A percentile compares a stretch with the other conserved stretches of the same genome.
Conservation (phyloP, 2,888 invertebrate species). For the Diaprepes abbreviatus region DNA sequence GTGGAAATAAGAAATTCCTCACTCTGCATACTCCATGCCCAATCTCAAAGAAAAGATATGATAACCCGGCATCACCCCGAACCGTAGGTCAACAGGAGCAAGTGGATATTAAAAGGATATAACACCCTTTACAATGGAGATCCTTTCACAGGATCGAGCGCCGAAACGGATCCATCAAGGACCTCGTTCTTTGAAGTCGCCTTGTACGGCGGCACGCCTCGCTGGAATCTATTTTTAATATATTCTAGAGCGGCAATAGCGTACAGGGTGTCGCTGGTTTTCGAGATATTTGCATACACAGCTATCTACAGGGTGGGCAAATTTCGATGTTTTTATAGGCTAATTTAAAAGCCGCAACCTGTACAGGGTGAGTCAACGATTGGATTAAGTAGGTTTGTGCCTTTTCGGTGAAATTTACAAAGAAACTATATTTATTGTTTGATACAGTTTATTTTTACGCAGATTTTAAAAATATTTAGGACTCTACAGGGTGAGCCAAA, state of each 20-base stretch:
- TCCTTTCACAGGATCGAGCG: slow-evolving; percentile 11
- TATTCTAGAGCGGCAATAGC: slow-evolving; percentile 4
- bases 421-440: too few species aligned
- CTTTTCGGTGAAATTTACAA: too few species aligned
- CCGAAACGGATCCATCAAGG: slow-evolving; percentile 16
- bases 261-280: too few species aligned
- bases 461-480: too few species aligned
- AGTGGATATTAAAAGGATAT: slow-evolving; percentile 42
- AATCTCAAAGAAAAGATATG: slow-evolving; percentile 8
- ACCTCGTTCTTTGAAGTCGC: slow-evolving; percentile 13
- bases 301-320: too few species aligned
- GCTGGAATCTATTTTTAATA: slow-evolving; percentile 21
- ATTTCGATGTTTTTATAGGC: too few species aligned
- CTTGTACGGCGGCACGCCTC: slow-evolving; percentile 11
- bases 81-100: slow-evolving; percentile 14
- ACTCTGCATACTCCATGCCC: background rate
- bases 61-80: background rate
- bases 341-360: too few species aligned
- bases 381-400: too few species aligned
- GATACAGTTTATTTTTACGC: too few species aligned
- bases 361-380: too few species aligned
- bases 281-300: too few species aligned
- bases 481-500: too few species aligned
- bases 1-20: background rate
- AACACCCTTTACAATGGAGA: slow-evolving; percentile 24